Percentiles rank a stretch among this genome's conserved stretches.
These are phyloP conservation scores for Periophthalmodon schlosseri DNA, from an alignment of 2,113 vertebrate genomes.

Conservation along the genomic window DNA sequence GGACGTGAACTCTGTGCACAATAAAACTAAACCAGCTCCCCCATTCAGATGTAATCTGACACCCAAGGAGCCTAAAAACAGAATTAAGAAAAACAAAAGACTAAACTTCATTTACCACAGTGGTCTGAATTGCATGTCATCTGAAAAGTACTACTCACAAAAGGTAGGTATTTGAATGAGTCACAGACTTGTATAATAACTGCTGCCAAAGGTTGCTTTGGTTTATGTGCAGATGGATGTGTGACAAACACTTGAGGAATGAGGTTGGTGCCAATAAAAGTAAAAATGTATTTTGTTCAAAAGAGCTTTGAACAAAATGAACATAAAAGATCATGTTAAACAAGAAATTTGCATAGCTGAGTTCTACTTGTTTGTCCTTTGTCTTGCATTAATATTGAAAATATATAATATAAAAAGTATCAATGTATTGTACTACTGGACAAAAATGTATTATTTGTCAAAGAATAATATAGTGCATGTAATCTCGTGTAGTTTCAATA, in stretches of 20 bases:
- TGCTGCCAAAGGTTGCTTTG: neutral
- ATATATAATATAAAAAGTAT: too few relatives aligned
- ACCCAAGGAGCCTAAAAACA: neutral
- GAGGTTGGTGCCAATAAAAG: neutral
- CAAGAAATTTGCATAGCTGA: too few relatives aligned
- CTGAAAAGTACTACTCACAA: neutral
- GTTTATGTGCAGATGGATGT: neutral
- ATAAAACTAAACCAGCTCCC: neutral
- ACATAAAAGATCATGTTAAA: neutral
- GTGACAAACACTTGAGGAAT: neutral
- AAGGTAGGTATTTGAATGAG: neutral
- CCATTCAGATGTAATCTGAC: constrained; percentile 9
- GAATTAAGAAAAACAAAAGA: neutral
- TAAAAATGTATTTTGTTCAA: neutral
- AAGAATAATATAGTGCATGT: too few relatives aligned
- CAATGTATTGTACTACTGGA: too few relatives aligned
- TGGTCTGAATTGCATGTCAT: neutral
- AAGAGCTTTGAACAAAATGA: neutral
- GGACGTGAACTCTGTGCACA: neutral
- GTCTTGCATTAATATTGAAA: too few relatives aligned
- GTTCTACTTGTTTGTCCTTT: too few relatives aligned
- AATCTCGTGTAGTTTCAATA: too few relatives aligned
- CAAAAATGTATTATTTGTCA: too few relatives aligned
- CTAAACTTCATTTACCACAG: neutral
- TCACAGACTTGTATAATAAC: neutral